Percentiles rank a stretch among this genome's conserved stretches.
phyloP scores from a whole-genome alignment of 2,797 vertebrate genomes.

The Carapus acus region DNA sequence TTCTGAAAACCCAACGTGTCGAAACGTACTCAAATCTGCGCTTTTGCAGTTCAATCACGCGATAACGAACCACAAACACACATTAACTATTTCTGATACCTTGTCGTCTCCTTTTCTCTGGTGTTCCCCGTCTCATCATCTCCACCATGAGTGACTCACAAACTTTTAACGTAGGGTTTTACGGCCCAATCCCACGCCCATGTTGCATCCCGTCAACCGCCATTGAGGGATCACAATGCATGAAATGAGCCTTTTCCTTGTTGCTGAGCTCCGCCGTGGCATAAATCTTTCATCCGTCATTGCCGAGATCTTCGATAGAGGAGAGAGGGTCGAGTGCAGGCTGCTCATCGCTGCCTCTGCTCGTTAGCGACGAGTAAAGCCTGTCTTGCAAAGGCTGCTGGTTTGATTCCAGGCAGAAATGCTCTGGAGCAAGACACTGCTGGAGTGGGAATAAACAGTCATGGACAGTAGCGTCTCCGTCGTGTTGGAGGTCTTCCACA shows the following conservation, averaged over 20 bases:
- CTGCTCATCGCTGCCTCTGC: too few species aligned
- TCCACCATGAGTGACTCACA: constrained; percentile 9
- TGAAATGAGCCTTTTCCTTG: constrained; percentile 31
- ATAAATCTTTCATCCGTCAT: constrained; percentile 25
- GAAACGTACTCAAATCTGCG: constrained; percentile 1
- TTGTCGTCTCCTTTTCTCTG: constrained; percentile 24
- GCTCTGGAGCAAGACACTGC: too few species aligned
- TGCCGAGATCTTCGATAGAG: not conserved
- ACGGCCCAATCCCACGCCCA: constrained; percentile 21
- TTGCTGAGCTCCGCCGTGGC: constrained; percentile 16
- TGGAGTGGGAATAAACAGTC: too few species aligned
- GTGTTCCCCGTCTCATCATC: constrained; percentile 12
- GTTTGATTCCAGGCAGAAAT: too few species aligned
- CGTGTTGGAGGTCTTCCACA: too few species aligned
- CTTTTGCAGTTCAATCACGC: not conserved
- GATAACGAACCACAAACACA: not conserved
- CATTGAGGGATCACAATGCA: constrained; percentile 13
- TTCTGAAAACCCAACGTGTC: constrained; percentile 1
- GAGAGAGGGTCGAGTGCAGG: too few species aligned
- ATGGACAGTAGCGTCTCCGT: too few species aligned
- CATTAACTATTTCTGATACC: too few species aligned
- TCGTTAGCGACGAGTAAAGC: too few species aligned
- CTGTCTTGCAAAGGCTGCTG: too few species aligned
- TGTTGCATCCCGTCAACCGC: constrained; percentile 17
- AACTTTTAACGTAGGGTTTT: constrained; percentile 27